Conservation (phyloP, 1,140 invertebrate species). For the Branchinecta lindahli region DNA sequence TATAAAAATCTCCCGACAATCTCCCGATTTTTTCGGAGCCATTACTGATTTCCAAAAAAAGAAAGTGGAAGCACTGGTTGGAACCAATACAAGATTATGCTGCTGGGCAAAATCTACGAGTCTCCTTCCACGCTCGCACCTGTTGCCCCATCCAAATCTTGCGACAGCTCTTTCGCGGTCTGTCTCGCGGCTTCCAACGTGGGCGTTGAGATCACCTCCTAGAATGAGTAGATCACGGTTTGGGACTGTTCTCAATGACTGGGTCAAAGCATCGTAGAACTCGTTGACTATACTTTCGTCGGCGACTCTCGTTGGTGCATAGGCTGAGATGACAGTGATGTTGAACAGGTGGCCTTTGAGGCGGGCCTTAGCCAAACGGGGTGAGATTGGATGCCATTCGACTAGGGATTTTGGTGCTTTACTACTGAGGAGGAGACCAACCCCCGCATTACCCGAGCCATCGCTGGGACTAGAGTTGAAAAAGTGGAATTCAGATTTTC, state of each 20-base stretch:
- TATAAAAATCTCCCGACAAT: too few species aligned
- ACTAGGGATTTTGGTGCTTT: slow-evolving; percentile 1
- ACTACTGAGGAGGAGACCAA: slow-evolving; percentile 1
- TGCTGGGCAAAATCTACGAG: slow-evolving; percentile 1
- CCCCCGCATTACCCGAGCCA: background rate
- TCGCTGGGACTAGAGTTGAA: background rate
- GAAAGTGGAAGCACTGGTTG: too few species aligned
- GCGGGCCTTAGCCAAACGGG: too few species aligned
- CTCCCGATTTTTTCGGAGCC: too few species aligned
- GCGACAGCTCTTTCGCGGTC: background rate
- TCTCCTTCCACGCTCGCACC: background rate
- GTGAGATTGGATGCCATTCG: slow-evolving; percentile 4
- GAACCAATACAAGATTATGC: slow-evolving; percentile 8
- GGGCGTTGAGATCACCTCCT: slow-evolving; percentile 7
- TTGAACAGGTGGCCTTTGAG: too few species aligned
- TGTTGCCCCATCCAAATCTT: slow-evolving; percentile 5
- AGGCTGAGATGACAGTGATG: slow-evolving; percentile 8
- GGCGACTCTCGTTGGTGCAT: background rate
- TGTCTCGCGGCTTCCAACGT: slow-evolving; percentile 7
- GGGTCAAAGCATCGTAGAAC: slow-evolving; percentile 5
- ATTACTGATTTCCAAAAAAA: too few species aligned
- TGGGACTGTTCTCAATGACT: slow-evolving; percentile 1
- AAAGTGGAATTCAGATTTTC: background rate
- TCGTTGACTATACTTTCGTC: slow-evolving; percentile 5
- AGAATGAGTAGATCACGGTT: slow-evolving; percentile 8